Conservation (phyloP, 2,113 vertebrate genomes). For the Myrmecophaga tridactyla region DNA sequence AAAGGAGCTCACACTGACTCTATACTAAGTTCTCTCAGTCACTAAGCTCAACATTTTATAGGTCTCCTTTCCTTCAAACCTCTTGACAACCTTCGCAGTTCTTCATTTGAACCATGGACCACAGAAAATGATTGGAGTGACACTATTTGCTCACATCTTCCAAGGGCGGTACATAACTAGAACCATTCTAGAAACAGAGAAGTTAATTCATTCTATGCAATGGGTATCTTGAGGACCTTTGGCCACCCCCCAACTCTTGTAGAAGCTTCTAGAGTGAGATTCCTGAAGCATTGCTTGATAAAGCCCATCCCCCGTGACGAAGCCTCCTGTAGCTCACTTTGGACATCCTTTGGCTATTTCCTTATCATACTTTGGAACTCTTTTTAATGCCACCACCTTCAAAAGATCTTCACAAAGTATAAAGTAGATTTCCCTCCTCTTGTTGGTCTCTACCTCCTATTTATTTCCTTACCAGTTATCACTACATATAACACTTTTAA, state of each 20-base stretch:
- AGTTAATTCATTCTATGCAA: fast-evolving
- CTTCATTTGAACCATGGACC: background rate
- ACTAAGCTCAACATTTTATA: fast-evolving
- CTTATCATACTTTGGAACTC: background rate
- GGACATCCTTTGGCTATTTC: background rate
- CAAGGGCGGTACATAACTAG: background rate
- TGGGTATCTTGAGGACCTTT: background rate
- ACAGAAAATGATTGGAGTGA: background rate
- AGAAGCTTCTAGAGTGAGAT: background rate
- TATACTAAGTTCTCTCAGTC: background rate
- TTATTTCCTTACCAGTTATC: background rate
- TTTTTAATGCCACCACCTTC: background rate
- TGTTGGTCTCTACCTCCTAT: background rate
- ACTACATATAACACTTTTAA: background rate
- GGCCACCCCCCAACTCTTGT: background rate
- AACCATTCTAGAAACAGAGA: background rate
- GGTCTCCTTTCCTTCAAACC: background rate
- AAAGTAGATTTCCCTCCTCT: background rate
- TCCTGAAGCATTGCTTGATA: background rate
- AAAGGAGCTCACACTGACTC: no score
- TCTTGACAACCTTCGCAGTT: no score
- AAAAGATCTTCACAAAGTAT: background rate
- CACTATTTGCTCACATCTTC: background rate
- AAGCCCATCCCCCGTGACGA: background rate
- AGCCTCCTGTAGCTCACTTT: background rate